phyloP scores from a whole-genome alignment of 2,888 invertebrate species.

The Amaurobius ferox region DNA sequence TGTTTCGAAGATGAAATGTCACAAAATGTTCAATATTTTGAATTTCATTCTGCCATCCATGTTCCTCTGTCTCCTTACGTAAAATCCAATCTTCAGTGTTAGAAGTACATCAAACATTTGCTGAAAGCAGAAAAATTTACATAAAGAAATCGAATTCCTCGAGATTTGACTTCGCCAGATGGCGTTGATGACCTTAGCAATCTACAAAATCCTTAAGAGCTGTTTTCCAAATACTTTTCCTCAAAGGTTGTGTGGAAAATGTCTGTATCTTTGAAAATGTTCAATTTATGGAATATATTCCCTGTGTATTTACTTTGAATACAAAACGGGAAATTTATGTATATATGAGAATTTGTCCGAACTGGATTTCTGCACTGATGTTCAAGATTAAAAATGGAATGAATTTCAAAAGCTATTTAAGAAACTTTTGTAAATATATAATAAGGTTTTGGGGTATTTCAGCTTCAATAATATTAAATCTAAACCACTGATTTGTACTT shows the following conservation, averaged over 20 bases:
- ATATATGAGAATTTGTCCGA: not conserved
- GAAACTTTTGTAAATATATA: no score
- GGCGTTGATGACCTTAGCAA: not conserved
- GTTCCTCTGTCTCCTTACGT: not conserved
- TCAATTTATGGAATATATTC: not conserved
- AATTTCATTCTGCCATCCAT: not conserved
- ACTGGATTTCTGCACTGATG: not conserved
- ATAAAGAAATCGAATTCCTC: not conserved
- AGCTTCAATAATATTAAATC: no score
- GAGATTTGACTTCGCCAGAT: not conserved
- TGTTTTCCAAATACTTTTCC: not conserved
- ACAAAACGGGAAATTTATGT: not conserved
- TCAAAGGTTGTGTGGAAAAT: no score
- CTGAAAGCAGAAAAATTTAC: not conserved
- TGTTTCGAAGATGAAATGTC: not conserved
- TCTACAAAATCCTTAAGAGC: not conserved
- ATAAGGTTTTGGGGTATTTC: no score
- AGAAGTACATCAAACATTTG: not conserved
- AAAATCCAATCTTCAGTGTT: not conserved
- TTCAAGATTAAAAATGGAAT: no score
- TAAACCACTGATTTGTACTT: no score
- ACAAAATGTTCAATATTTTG: not conserved
- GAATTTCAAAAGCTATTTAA: no score
- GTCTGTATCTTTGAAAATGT: no score
- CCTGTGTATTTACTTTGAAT: not conserved